These are phyloP conservation scores for Chroicocephalus ridibundus DNA, from an alignment of 2,113 vertebrate species.

Conservation along the genomic window DNA sequence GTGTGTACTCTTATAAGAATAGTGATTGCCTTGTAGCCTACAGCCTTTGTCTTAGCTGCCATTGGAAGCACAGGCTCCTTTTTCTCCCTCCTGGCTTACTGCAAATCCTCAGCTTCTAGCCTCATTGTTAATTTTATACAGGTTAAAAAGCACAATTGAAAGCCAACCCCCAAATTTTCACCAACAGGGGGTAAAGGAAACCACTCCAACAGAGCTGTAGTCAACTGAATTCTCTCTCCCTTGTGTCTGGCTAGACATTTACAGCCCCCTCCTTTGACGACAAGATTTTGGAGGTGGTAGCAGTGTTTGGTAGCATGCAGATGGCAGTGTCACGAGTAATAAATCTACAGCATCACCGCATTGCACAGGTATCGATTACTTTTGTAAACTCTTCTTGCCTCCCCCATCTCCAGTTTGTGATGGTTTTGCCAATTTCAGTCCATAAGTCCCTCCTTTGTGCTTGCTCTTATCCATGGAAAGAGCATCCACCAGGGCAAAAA, in stretches of 20 bases:
- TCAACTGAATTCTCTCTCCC: not conserved
- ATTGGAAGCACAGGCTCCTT: not conserved
- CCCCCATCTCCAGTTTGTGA: not conserved
- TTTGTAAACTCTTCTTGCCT: not conserved
- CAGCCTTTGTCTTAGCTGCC: not conserved
- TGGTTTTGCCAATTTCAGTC: not conserved
- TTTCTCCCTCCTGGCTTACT: not conserved
- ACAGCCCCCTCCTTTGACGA: constrained; percentile 95
- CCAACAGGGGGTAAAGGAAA: not conserved
- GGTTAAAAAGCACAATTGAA: not conserved
- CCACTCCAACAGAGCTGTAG: not conserved
- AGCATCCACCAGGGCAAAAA: not conserved
- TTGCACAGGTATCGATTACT: constrained; percentile 85
- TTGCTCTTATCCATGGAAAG: not conserved
- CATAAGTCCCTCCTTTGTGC: not conserved
- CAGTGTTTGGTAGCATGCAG: constrained; percentile 98
- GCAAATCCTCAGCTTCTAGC: not conserved
- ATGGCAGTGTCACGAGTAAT: constrained; percentile 98
- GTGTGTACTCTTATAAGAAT: not conserved
- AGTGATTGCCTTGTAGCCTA: not conserved
- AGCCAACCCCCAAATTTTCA: not conserved
- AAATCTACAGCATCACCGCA: constrained; percentile 94
- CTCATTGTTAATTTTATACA: not conserved
- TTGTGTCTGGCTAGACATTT: constrained; percentile 82
- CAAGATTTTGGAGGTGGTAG: constrained; percentile 96